phyloP scores from a whole-genome alignment of 1,140 invertebrate genomes.

The Procambarus clarkii region DNA sequence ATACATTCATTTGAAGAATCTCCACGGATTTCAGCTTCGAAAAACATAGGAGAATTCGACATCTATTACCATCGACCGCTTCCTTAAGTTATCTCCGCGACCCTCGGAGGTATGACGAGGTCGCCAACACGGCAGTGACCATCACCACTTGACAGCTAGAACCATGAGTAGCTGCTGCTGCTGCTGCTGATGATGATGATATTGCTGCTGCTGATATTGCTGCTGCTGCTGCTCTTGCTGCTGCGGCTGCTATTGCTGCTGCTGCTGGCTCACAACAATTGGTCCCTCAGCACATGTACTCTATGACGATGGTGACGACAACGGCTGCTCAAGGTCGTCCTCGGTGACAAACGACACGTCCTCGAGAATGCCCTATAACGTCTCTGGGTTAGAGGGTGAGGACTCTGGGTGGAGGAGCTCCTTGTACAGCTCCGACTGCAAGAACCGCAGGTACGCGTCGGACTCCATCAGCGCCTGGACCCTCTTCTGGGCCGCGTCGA shows the following conservation, averaged over 20 bases:
- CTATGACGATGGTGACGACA: constrained; percentile 9
- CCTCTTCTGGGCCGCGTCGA: constrained; percentile 79
- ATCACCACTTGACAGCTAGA: neutral
- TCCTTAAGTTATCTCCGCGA: neutral
- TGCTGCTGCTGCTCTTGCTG: neutral
- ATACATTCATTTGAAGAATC: constrained; percentile 20
- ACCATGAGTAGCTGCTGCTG: neutral
- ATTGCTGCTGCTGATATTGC: neutral
- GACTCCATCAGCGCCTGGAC: constrained; percentile 80
- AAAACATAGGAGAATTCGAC: neutral
- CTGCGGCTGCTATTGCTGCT: neutral
- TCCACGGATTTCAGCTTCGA: constrained; percentile 12
- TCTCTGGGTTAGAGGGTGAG: constrained; percentile 53
- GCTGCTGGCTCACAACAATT: neutral
- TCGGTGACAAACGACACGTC: constrained; percentile 8
- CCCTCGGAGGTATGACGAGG: neutral
- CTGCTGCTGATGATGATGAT: too few relatives aligned
- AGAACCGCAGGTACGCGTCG: constrained; percentile 80
- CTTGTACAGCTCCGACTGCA: constrained; percentile 78
- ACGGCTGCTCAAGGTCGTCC: neutral
- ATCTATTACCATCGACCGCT: neutral
- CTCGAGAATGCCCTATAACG: constrained; percentile 53
- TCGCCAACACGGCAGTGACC: neutral
- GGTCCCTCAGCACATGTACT: constrained; percentile 12
- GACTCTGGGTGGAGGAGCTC: constrained; percentile 76